Conservation (phyloP, 2,113 vertebrate species). For the Forbesichthys papilliferus region DNA sequence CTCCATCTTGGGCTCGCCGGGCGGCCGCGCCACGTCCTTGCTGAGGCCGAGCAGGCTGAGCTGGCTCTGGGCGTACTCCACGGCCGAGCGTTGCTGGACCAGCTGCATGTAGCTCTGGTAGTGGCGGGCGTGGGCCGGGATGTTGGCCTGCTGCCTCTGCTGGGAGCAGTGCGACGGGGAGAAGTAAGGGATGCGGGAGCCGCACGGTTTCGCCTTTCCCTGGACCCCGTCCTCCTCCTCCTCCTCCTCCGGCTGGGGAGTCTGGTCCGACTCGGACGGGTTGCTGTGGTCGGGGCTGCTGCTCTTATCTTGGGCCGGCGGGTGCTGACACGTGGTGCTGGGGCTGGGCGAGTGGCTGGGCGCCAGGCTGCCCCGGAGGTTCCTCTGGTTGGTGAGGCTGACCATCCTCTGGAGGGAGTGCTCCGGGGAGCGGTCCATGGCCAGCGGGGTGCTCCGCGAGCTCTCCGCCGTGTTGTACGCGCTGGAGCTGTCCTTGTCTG, state of each 20-base stretch:
- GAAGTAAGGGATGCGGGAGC: constrained; percentile 81
- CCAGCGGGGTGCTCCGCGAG: constrained; percentile 89
- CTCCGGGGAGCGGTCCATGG: constrained; percentile 87
- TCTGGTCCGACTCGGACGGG: constrained; percentile 67
- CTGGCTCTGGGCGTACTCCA: constrained; percentile 94
- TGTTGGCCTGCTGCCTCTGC: constrained; percentile 82
- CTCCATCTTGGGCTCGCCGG: constrained; percentile 88
- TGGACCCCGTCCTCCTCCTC: not conserved
- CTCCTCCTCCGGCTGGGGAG: constrained; percentile 62
- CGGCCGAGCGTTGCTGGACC: constrained; percentile 91
- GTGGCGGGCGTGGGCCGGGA: constrained; percentile 89
- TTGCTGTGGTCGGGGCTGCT: constrained; percentile 77
- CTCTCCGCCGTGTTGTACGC: constrained; percentile 97
- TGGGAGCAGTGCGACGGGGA: constrained; percentile 88
- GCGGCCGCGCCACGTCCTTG: constrained; percentile 80
- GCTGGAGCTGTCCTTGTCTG: constrained; percentile 96
- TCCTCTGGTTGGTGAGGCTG: constrained; percentile 90
- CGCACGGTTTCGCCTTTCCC: constrained; percentile 55
- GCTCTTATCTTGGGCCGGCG: constrained; percentile 67
- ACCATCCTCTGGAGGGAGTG: constrained; percentile 90
- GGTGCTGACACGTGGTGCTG: constrained; percentile 65
- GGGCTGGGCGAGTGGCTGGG: constrained; percentile 52
- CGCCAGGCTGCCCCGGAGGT: constrained; percentile 79
- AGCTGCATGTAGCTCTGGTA: constrained; percentile 98
- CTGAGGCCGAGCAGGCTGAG: constrained; percentile 89